Base-by-base conservation (phyloP, 1,140 invertebrate species). In the Aricia agestis region DNA sequence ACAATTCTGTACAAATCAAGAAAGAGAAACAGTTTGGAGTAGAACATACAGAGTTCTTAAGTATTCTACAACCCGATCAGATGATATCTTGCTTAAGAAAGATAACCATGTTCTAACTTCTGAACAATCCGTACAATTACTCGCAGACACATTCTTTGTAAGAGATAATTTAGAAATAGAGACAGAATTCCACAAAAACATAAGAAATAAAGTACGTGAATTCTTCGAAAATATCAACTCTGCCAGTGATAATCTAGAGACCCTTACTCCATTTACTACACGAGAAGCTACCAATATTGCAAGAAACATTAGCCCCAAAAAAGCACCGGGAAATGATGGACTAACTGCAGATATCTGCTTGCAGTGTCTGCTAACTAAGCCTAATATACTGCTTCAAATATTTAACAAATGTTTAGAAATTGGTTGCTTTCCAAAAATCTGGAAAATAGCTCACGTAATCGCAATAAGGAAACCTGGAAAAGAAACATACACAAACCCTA, bases 261-360 rank as follows among this genome's bases (percentile, higher is more conserved):
- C 15, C 0, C 15, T 42, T 0, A 59, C 0, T 18, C 1, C 18
- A 4, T 6, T 17, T 9, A 17, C 3, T 9, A 18, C 9, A 17
- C n/a, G 17, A 17, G 17, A 1, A 9, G 17, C 58, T 9, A 9
- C 9, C 6, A 4, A n/a, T 25, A 25, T 25, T 25, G 25, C 25
- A 25, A 25, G 25, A 17, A 9, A n/a, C 9, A 18, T 42, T 10
- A 67, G 32, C 13, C 36, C 66, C 5, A 67, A 17, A 15, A 67
- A 67, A n/a, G 66, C 66, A 5, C 66, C 66, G 15, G 66, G 66
- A 0, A 42, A 11, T 6, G 59, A 69, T 41, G 68, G 68, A 17
- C 18, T 59, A 9, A 59, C 58, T 0, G 58, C 58, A 17, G 58
- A 59, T 9, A 59, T 59, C 3, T 59, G 58, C n/a, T 5, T 6